A percentile compares a stretch with the other conserved stretches of the same genome.
Evolutionary conservation across 2,797 vertebrate species (phyloP).

Genomic region (Molossus alvarezi): DNA sequence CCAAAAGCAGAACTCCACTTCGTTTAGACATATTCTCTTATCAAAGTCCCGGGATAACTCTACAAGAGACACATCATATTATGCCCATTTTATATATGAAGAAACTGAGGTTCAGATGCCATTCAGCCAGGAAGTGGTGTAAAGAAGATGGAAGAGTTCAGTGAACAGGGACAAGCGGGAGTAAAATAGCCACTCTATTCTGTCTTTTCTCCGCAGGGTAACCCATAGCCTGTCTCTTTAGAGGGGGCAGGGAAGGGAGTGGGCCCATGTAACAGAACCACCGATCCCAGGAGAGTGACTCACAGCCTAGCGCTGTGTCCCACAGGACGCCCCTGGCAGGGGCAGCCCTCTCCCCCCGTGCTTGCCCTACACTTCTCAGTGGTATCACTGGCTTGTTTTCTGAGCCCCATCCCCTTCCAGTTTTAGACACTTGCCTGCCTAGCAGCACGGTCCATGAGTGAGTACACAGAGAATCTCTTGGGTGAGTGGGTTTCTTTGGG

Average conservation of each 20-base stretch:
- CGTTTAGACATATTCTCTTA: not conserved
- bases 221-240: not conserved
- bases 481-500: not conserved
- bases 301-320: not conserved
- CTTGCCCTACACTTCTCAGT: not conserved
- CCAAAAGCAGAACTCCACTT: slow-evolving; percentile 6
- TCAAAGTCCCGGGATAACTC: not conserved
- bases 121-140: not conserved
- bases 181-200: not conserved
- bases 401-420: not conserved
- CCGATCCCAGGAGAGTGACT: not conserved
- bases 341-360: not conserved
- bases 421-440: not conserved
- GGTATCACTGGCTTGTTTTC: not conserved
- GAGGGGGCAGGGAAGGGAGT: not conserved
- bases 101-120: not conserved
- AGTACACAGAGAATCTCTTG: not conserved
- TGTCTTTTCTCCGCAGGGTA: not conserved
- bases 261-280: not conserved
- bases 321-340: not conserved
- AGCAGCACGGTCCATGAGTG: not conserved
- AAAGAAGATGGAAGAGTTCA: not conserved
- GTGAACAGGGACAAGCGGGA: not conserved
- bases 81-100: not conserved
- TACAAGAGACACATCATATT: not conserved